Evolutionary conservation across 2,113 vertebrate species (phyloP).

Genomic region (Agapornis roseicollis): DNA sequence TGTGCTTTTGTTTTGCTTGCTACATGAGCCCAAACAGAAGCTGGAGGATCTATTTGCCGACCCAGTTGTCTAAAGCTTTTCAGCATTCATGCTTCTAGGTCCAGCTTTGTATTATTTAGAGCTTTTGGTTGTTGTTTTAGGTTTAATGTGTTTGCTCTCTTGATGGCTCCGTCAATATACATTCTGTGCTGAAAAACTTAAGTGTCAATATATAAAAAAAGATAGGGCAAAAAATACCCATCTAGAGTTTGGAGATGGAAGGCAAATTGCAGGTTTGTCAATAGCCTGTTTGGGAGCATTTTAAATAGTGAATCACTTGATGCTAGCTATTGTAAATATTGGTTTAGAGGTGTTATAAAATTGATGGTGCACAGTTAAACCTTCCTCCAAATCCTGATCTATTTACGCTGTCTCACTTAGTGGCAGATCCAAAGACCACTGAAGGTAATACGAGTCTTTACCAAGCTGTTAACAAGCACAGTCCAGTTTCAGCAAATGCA

Average conservation of each 20-base stretch:
- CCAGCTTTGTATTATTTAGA: conserved; percentile 41
- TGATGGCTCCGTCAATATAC: conserved; percentile 42
- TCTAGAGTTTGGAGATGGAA: conserved; percentile 11
- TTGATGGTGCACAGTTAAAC: conserved; percentile 33
- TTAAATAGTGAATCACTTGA: conserved; percentile 31
- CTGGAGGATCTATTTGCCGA: background rate
- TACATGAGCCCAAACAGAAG: background rate
- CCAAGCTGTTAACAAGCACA: background rate
- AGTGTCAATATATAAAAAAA: conserved; percentile 27
- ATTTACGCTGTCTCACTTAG: conserved; percentile 15
- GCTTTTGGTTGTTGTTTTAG: conserved; percentile 43
- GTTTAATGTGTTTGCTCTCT: conserved; percentile 52
- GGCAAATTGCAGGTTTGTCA: conserved; percentile 49
- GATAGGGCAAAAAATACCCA: background rate
- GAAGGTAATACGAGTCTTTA: background rate
- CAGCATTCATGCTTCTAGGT: background rate
- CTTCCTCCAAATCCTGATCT: conserved; percentile 34
- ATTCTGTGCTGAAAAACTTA: conserved; percentile 18
- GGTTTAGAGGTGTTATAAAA: conserved; percentile 49
- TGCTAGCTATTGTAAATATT: conserved; percentile 49
- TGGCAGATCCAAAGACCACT: background rate
- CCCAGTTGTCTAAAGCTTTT: background rate
- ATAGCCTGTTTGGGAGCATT: conserved; percentile 41
- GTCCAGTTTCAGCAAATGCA: background rate
- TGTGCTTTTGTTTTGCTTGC: background rate